Evolutionary conservation across 2,113 vertebrate genomes (phyloP), one percentile per base, ranked within the genome.

Genomic region (Stigmatopora argus): DNA sequence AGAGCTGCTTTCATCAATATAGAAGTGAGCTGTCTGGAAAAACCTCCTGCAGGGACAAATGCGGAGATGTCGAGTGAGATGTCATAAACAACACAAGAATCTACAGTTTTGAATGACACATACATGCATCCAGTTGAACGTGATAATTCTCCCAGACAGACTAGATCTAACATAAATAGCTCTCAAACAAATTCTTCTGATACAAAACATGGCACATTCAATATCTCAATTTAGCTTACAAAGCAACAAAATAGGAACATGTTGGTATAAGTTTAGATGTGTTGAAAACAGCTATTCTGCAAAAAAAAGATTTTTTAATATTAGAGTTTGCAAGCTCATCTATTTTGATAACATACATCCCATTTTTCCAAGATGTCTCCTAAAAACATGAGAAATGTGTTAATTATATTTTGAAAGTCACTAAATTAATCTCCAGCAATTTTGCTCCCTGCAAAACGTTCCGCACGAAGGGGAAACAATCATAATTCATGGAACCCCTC

Each of bases 1-100:
- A 41, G 97, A 98, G 78, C 85, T 96, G 91, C 95, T 96, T 83
- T 99, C 97, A 82, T 99, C 97, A 84, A 99, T 94, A 75, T 97
- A 99, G 90, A 99, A 96, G 89, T 99, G 96, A 82, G 96, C 94
- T 18, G 95, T 97, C 88, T 99, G 96, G 81, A 99, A 99, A 91
- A 96, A 98, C 85, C 96, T 98, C 92, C 97, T 99, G 59, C 67
- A 75, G 83, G 65, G 67, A 84, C 62, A 86, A 56, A 82, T 21
- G 78, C 38, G 66, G 45, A 76, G 41, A 74, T 64, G 21, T 26
- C 56, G 41, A 23, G 61, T 75, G 59, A 52, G 70, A 58, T 49
- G 44, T 44, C 49, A 75, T 83, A 76, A 73, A 80, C 75, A 79
- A 70, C 59, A 76, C 11, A 11, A 53, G 51, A 12, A 74, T 72